A percentile compares a stretch with the other conserved stretches of the same genome.
phyloP scores from a whole-genome alignment of 2,113 vertebrate genomes.

The Vireo altiloquus region DNA sequence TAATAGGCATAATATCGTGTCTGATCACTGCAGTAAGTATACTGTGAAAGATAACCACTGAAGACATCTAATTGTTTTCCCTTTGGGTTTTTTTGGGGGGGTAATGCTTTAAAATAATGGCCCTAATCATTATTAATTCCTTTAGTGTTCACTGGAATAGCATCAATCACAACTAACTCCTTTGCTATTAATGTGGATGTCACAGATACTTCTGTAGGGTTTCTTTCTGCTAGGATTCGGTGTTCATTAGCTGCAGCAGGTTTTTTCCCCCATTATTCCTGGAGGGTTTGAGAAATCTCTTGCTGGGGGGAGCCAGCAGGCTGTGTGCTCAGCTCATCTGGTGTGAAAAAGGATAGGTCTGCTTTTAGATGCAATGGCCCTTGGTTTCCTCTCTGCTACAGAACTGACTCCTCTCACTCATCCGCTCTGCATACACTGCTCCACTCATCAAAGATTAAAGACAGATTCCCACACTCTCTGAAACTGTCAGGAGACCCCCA shows the following conservation, averaged over 20 bases:
- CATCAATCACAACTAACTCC: constrained; percentile 70
- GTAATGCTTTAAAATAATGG: constrained; percentile 68
- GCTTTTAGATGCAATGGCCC: not conserved
- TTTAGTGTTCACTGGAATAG: constrained; percentile 60
- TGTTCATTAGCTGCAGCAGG: constrained; percentile 50
- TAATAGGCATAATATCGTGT: constrained; percentile 65
- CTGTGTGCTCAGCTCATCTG: not conserved
- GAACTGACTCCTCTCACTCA: not conserved
- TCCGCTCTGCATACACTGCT: not conserved
- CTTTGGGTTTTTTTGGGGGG: constrained; percentile 18
- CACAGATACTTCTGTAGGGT: constrained; percentile 55
- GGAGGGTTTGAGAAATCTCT: not conserved
- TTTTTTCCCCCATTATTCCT: not conserved
- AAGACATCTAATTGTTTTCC: constrained; percentile 70
- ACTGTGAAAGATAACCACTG: constrained; percentile 63
- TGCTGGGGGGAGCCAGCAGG: not conserved
- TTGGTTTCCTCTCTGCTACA: not conserved
- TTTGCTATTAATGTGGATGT: constrained; percentile 67
- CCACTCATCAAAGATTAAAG: constrained; percentile 36
- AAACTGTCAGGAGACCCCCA: constrained; percentile 9
- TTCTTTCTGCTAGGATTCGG: constrained; percentile 45
- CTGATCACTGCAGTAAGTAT: constrained; percentile 67
- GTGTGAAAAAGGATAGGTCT: not conserved
- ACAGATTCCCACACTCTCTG: constrained; percentile 36
- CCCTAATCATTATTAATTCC: constrained; percentile 72